Evolutionary conservation across 1,140 invertebrate genomes (phyloP).

Genomic region (Caerostris darwini): DNA sequence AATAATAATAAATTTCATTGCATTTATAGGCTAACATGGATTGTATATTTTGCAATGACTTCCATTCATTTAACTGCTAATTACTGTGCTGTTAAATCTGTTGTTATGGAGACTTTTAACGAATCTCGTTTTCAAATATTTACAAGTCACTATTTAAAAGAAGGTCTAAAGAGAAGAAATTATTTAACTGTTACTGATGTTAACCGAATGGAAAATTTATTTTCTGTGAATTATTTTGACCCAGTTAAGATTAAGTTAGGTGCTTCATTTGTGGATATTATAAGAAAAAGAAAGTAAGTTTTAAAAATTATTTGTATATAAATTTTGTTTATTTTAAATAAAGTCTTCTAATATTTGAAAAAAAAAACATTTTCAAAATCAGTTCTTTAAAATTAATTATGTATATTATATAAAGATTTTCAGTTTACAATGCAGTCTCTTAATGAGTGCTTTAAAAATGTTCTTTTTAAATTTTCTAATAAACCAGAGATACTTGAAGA

Average conservation of each 20-base stretch:
- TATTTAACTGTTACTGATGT: constrained; percentile 83
- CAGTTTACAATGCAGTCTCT: too few relatives aligned
- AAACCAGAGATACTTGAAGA: too few relatives aligned
- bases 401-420: too few relatives aligned
- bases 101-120: constrained; percentile 91
- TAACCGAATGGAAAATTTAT: constrained; percentile 84
- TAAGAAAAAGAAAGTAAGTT: constrained; percentile 29
- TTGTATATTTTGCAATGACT: constrained; percentile 88
- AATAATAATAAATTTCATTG: neutral
- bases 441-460: too few relatives aligned
- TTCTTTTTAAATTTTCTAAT: too few relatives aligned
- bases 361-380: too few relatives aligned
- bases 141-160: constrained; percentile 85
- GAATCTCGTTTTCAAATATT: constrained; percentile 87
- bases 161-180: constrained; percentile 80
- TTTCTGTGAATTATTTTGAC: constrained; percentile 15
- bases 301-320: neutral
- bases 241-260: constrained; percentile 52
- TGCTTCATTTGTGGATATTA: constrained; percentile 60
- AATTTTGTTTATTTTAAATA: too few relatives aligned
- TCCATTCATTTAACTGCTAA: constrained; percentile 92
- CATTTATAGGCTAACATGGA: constrained; percentile 86
- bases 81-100: constrained; percentile 90
- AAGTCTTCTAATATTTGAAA: too few relatives aligned
- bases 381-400: too few relatives aligned